A percentile compares a stretch with the other conserved stretches of the same genome.
These are phyloP conservation scores for Leucopsar rothschildi DNA, from an alignment of 2,113 vertebrate genomes.

Conservation along the genomic window DNA sequence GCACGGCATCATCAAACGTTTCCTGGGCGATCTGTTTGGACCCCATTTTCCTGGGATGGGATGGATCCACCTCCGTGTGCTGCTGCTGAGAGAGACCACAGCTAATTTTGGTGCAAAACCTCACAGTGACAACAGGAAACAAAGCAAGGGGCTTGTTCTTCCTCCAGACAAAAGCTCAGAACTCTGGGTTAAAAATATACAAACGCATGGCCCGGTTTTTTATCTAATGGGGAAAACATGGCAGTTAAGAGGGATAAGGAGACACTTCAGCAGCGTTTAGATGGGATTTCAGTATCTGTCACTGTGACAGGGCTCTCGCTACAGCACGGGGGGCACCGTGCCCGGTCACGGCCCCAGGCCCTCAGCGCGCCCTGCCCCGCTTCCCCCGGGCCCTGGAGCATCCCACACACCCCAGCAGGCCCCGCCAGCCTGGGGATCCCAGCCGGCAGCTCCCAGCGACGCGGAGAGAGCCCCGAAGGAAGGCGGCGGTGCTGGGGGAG, in stretches of 20 bases:
- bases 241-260: accelerated
- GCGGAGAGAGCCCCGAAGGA: too few species aligned
- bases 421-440: not conserved
- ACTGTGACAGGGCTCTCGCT: not conserved
- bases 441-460: accelerated
- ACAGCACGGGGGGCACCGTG: not conserved
- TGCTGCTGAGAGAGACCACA: not conserved
- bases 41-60: constrained; percentile 68
- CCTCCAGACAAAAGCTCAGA: not conserved
- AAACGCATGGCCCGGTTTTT: accelerated
- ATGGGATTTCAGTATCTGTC: accelerated
- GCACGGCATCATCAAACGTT: constrained; percentile 88
- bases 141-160: accelerated
- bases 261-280: accelerated
- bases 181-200: accelerated
- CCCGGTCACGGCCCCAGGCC: not conserved
- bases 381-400: not conserved
- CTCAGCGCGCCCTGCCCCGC: not conserved
- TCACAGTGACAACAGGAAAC: accelerated
- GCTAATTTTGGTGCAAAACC: not conserved
- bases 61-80: not conserved
- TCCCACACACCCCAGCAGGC: not conserved
- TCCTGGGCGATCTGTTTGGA: constrained; percentile 87
- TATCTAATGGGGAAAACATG: accelerated
- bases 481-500: accelerated